These are phyloP conservation scores for Tachina fera DNA, from an alignment of 2,888 invertebrate species.

Conservation along the genomic window DNA sequence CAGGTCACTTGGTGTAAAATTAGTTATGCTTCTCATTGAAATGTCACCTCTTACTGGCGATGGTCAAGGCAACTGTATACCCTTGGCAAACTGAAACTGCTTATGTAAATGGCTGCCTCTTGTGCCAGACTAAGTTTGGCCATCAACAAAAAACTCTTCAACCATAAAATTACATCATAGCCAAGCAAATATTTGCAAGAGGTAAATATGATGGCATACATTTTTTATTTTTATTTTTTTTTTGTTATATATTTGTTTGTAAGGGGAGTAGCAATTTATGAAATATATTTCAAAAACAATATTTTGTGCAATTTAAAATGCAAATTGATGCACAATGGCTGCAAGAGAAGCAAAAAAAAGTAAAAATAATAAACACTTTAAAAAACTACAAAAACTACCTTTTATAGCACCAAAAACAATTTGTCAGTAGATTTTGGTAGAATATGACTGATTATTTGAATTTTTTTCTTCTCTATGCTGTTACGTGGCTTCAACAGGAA, in stretches of 20 bases:
- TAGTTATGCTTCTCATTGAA: slow-evolving; percentile 33
- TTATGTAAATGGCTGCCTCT: slow-evolving; percentile 36
- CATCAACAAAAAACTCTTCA: slow-evolving; percentile 29
- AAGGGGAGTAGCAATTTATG: slow-evolving; percentile 41
- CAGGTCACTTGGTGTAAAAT: slow-evolving; percentile 47
- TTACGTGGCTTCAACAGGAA: slow-evolving; percentile 24
- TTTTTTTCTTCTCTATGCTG: neutral
- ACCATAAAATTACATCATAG: slow-evolving; percentile 51
- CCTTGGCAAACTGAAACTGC: slow-evolving; percentile 24
- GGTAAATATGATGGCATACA: neutral
- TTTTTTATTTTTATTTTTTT: slow-evolving; percentile 17
- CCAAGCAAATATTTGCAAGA: slow-evolving; percentile 22
- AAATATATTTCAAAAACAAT: slow-evolving; percentile 60
- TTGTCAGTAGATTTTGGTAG: slow-evolving; percentile 23
- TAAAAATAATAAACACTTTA: slow-evolving; percentile 1
- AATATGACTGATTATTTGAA: slow-evolving; percentile 28
- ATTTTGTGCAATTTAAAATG: slow-evolving; percentile 64
- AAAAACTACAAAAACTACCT: neutral
- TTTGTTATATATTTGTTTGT: neutral
- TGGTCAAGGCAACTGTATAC: neutral
- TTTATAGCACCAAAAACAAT: neutral
- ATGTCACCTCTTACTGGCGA: slow-evolving; percentile 25
- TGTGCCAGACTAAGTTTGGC: slow-evolving; percentile 45
- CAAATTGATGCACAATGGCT: slow-evolving; percentile 57
- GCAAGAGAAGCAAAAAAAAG: slow-evolving; percentile 14